Evolutionary conservation across 2,113 vertebrate species (phyloP), one percentile per base, ranked within the genome.

Genomic region (Cisticola juncidis): DNA sequence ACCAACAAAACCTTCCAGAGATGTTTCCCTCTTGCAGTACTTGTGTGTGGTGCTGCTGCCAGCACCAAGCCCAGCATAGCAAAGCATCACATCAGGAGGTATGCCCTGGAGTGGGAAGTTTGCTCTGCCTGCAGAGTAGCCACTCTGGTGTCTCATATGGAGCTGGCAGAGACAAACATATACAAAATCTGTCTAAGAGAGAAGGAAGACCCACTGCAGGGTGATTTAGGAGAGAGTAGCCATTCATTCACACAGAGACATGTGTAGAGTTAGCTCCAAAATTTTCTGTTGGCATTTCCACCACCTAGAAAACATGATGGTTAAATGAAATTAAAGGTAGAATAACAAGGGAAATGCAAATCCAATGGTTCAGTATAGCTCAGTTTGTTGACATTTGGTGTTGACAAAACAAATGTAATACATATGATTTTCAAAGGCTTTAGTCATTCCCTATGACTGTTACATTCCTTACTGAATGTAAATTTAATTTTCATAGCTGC

Each of bases 321-420:
- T 47, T 68, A 25, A 89, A 80, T 36, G 14, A 71, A 91, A 53
- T 40, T 1, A 44, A 65, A 78, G 35, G 12, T 29, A 38, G 33
- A 9, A 45, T 74, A 71, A 51, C 7, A 57, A 44, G 8, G 10
- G 29, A 90, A 87, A 42, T 57, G 16, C 7, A 64, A 82, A 36
- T 54, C 11, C 28, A 40, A 3, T 53, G 58, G 24, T 69, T 89
- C 69, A 47, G 29, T 42, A 33, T 65, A 87, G 38, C 38, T 53
- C 20, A 50, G 16, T 72, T 77, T 73, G 22, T 48, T 66, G 53
- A 77, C 33, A 38, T 64, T 70, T 88, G 31, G 4, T 88, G 36
- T 81, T 87, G 61, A 57, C 50, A 76, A 91, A 94, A 94, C 25
- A 92, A 56, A 68, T 24, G 6, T 13, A 61, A 88, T 61, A 33